Evolutionary conservation across 2,797 vertebrate genomes (phyloP).

Genomic region (Rousettus madagascariensis): DNA sequence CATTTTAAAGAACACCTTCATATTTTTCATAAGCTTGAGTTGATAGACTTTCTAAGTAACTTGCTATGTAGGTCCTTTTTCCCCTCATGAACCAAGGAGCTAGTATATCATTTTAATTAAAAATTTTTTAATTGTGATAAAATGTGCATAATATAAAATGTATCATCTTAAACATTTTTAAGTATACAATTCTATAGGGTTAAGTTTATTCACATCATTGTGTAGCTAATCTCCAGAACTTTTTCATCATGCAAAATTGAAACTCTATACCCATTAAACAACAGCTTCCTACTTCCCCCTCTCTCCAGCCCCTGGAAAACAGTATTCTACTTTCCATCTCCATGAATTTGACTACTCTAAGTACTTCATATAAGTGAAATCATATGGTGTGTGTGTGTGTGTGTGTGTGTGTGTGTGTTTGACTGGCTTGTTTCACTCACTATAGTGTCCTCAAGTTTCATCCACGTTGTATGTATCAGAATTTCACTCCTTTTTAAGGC

Average conservation of each 20-base stretch:
- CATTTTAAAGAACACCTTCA: background rate
- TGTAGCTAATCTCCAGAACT: background rate
- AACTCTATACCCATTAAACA: background rate
- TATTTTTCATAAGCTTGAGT: background rate
- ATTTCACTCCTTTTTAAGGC: background rate
- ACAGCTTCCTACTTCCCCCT: background rate
- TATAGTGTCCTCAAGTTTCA: background rate
- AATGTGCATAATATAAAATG: background rate
- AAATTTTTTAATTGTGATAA: background rate
- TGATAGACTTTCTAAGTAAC: background rate
- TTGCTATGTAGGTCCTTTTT: background rate
- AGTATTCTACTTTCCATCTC: background rate
- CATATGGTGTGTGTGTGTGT: too few relatives aligned
- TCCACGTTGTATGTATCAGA: background rate
- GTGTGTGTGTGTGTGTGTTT: background rate
- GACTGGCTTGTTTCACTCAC: background rate
- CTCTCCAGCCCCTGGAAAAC: background rate
- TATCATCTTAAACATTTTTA: background rate
- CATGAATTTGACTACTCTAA: background rate
- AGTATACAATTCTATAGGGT: background rate
- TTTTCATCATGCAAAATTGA: background rate
- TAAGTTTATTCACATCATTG: background rate
- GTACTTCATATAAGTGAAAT: background rate
- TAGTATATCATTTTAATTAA: background rate
- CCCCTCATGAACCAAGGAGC: background rate